Percentiles rank a stretch among this genome's conserved stretches.
These are phyloP conservation scores for Brachyistius frenatus DNA, from an alignment of 2,113 vertebrate species.

Conservation along the genomic window DNA sequence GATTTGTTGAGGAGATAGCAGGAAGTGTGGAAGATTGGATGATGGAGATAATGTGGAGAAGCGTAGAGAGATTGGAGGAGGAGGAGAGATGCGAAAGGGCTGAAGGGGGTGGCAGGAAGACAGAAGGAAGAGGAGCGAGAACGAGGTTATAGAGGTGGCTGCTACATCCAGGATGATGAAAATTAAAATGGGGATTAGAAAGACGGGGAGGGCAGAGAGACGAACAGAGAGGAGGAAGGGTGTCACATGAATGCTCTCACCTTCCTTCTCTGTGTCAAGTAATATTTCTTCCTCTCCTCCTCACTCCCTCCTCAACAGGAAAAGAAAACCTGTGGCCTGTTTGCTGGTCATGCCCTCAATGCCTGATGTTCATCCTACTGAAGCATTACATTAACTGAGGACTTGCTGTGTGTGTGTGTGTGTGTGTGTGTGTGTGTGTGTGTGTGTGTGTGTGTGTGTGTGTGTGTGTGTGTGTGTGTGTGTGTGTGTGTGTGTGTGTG, in stretches of 20 bases:
- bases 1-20: neutral
- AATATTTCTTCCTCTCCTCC: conserved; percentile 48
- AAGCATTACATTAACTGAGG: conserved; percentile 72
- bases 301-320: conserved; percentile 37
- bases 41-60: conserved; percentile 45
- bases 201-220: conserved; percentile 49
- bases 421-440: neutral
- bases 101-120: neutral
- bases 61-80: conserved; percentile 36
- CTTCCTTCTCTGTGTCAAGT: conserved; percentile 52
- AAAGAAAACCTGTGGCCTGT: conserved; percentile 57
- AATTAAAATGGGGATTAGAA: conserved; percentile 71
- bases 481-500: no score
- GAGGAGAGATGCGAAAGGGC: neutral
- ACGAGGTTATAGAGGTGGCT: conserved; percentile 58
- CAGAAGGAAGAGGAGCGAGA: conserved; percentile 23
- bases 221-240: conserved; percentile 39
- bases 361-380: conserved; percentile 59
- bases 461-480: no score
- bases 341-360: conserved; percentile 64
- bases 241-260: conserved; percentile 57
- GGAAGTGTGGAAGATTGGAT: neutral
- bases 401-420: conserved; percentile 35
- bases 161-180: conserved; percentile 58
- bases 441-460: no score